phyloP scores from a whole-genome alignment of 2,113 vertebrate species.

The Ammodytes dubius region DNA sequence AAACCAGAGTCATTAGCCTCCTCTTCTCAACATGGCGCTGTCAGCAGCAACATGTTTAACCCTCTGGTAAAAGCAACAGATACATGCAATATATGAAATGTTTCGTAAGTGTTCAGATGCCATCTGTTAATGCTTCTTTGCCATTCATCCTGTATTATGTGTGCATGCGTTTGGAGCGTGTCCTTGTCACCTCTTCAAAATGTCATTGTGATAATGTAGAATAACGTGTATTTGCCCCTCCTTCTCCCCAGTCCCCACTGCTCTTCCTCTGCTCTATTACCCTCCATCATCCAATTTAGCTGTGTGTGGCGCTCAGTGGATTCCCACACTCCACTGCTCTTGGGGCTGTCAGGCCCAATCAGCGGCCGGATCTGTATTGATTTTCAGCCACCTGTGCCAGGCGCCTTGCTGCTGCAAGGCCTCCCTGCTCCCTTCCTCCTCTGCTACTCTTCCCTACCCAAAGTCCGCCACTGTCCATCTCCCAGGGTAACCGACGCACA shows the following conservation, averaged over 20 bases:
- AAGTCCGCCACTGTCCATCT: slow-evolving; percentile 81
- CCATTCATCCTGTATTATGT: slow-evolving; percentile 35
- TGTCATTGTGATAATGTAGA: slow-evolving; percentile 55
- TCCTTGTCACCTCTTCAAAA: slow-evolving; percentile 46
- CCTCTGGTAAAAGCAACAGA: slow-evolving; percentile 23
- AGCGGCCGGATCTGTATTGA: slow-evolving; percentile 66
- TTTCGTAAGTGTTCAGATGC: not conserved
- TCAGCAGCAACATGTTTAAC: slow-evolving; percentile 52
- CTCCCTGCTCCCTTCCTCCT: slow-evolving; percentile 69
- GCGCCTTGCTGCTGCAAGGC: slow-evolving; percentile 68
- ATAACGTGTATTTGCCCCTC: slow-evolving; percentile 40
- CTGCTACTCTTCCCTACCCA: slow-evolving; percentile 56
- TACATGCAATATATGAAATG: slow-evolving; percentile 50
- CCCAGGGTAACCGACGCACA: slow-evolving; percentile 87
- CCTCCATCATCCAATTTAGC: slow-evolving; percentile 73
- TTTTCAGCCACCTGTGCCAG: slow-evolving; percentile 86
- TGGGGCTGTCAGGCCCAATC: slow-evolving; percentile 60
- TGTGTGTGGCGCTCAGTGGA: slow-evolving; percentile 73
- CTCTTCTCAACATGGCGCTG: slow-evolving; percentile 66
- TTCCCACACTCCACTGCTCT: slow-evolving; percentile 73
- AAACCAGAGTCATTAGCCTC: slow-evolving; percentile 81
- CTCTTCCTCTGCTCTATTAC: slow-evolving; percentile 42
- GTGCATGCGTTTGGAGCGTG: slow-evolving; percentile 43
- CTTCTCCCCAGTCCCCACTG: slow-evolving; percentile 36
- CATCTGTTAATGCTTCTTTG: slow-evolving; percentile 48